Conservation (phyloP, 2,113 vertebrate species). For the Procavia capensis region DNA sequence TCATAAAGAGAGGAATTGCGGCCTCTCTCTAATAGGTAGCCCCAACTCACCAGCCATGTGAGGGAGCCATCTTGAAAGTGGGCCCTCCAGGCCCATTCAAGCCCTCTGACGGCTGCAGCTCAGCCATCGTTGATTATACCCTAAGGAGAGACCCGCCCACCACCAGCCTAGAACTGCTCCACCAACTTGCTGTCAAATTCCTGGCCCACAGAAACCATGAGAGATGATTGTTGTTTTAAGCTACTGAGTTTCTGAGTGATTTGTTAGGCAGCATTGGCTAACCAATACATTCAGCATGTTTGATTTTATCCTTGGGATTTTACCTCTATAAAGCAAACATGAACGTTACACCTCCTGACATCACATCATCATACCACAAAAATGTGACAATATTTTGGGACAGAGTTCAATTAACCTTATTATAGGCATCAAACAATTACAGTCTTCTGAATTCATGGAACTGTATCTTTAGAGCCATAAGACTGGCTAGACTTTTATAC, state of each 20-base stretch:
- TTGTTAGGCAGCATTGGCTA: neutral
- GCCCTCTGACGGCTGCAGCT: neutral
- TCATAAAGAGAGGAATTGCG: neutral
- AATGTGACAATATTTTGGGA: neutral
- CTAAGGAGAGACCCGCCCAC: neutral
- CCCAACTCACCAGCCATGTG: neutral
- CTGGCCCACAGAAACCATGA: neutral
- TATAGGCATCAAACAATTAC: neutral
- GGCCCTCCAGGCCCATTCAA: neutral
- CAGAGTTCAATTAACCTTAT: conserved; percentile 12
- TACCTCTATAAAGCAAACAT: neutral
- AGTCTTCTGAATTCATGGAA: neutral
- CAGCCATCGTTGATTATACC: neutral
- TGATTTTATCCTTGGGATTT: neutral
- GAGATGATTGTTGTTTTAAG: neutral
- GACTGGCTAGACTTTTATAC: neutral
- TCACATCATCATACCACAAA: neutral
- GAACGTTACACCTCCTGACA: neutral
- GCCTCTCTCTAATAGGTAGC: neutral
- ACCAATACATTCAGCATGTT: neutral
- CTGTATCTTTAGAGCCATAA: neutral
- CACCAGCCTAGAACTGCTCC: neutral
- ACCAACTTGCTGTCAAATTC: neutral
- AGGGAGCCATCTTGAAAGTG: neutral
- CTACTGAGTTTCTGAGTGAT: neutral